These are phyloP conservation scores for Agapornis roseicollis DNA, from an alignment of 2,113 vertebrate species.

Conservation along the genomic window DNA sequence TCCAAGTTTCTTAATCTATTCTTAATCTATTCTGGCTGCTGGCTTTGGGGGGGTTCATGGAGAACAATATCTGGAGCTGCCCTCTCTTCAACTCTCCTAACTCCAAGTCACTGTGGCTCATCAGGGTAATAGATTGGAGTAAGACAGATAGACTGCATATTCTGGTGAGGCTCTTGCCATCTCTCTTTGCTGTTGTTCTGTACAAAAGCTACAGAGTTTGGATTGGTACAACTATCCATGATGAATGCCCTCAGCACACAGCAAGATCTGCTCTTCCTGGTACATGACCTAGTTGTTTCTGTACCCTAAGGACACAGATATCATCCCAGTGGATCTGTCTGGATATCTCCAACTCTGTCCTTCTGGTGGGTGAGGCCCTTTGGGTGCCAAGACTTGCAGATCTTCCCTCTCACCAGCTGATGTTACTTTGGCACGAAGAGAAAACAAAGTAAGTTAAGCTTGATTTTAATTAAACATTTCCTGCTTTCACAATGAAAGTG, in stretches of 20 bases:
- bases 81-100: background rate
- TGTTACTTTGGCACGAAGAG: background rate
- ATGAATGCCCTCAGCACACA: background rate
- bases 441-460: slow-evolving; percentile 31
- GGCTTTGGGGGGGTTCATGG: background rate
- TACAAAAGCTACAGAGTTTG: background rate
- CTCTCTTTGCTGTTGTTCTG: background rate
- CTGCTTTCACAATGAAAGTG: slow-evolving; percentile 59
- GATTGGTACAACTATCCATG: rapidly evolving
- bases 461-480: slow-evolving; percentile 62
- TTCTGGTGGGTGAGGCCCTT: background rate
- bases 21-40: background rate
- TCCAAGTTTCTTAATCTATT: background rate
- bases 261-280: background rate
- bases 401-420: background rate
- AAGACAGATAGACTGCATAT: background rate
- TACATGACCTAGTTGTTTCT: background rate
- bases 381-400: background rate
- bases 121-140: background rate
- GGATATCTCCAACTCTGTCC: background rate
- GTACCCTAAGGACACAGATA: background rate
- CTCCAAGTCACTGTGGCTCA: background rate
- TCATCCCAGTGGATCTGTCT: background rate
- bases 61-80: background rate
- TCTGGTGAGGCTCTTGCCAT: background rate